Base-by-base conservation (phyloP, 2,888 invertebrate genomes). In the Silvanus unidentatus region DNA sequence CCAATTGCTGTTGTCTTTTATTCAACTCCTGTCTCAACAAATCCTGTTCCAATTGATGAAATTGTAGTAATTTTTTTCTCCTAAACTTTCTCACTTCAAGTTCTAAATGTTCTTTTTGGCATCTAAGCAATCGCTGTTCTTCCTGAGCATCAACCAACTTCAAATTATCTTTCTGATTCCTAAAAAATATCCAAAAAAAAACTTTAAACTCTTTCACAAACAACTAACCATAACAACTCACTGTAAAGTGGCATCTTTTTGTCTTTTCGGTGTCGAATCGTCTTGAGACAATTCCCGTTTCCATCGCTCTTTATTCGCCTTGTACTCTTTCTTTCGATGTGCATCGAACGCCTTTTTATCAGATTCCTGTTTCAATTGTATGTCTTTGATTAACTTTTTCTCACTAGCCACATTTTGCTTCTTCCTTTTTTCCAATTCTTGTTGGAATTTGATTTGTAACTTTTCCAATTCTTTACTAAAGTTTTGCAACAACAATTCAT, bases 281-380 rank as follows among this genome's bases (percentile, higher is more conserved):
- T 93, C 92, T 77, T 89, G 85, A 38, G 89, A 90, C 53, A 94
- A 77, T 68, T 93, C 93, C 61, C 88, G 81, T 83, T 97, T 98
- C 87, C 95, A 93, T 59, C 93, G 76, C 68, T 98, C 98, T 75
- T 97, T 98, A 71, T 89, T 95, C 40, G 88, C 87, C 77, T 90
- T 90, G 77, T 98, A 98, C 74, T 98, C 96, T 72, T 91, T 89
- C 76, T 97, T 94, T 75, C 95, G 92, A 69, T 91, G 90, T 58
- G 87, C 77, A 68, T 90, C 89, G 70, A 94, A 92, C 50, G 86
- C 86, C 70, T 96, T 97, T 53, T 91, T 79, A 67, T 98, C 97
- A 56, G 85, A 84, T 56, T 96, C 94, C 66, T 98, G 96, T 58
- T 89, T 80, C 58, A 84, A 75, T 35, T 85, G 81, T 61, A 97